Evolutionary conservation across 2,113 vertebrate species (phyloP), one percentile per base, ranked within the genome.

Genomic region (Tringa solitaria): DNA sequence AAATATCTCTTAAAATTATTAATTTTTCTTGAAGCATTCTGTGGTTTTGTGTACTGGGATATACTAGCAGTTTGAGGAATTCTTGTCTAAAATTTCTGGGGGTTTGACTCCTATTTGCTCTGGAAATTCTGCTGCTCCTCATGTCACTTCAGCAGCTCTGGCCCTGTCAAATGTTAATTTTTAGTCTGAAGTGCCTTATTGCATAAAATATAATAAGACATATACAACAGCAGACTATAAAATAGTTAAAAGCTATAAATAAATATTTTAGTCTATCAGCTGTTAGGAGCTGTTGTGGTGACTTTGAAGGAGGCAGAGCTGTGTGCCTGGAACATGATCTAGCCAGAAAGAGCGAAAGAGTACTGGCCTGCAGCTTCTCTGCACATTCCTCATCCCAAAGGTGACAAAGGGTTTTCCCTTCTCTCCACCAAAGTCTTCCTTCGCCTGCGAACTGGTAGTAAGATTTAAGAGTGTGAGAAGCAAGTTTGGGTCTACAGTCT

Each of bases 221-320:
- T 30, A 50, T 39, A 48, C 33, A 80, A 83, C 67, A 23, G 9
- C 53, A 83, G 68, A 77, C 16, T 89, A 93, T 84, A 86, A 93
- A 80, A 93, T 80, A 92, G n/a, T 94, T 88, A 89, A 89, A 86
- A 96, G 18, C 9, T 68, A 39, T 24, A 61, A 80, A 83, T 91
- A 92, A 95, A 86, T 90, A 92, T 86, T 95, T 93, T 23, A 84
- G 23, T 60, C 22, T 93, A 32, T 68, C 78, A 87, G 59, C 67
- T 83, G 72, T 92, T 92, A 45, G 27, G 32, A 84, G 14, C 45
- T 65, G n/a, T 77, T 81, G 10, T 95, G 51, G 39, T 84, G 51
- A 54, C 9, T 86, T 90, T 3, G 3, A 56, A 77, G 50, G 54
- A 87, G 56, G 45, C 39, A 61, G 32, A 72, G 14, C 39, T 63